phyloP scores from a whole-genome alignment of 2,113 vertebrate genomes.

The Thunnus maccoyii region DNA sequence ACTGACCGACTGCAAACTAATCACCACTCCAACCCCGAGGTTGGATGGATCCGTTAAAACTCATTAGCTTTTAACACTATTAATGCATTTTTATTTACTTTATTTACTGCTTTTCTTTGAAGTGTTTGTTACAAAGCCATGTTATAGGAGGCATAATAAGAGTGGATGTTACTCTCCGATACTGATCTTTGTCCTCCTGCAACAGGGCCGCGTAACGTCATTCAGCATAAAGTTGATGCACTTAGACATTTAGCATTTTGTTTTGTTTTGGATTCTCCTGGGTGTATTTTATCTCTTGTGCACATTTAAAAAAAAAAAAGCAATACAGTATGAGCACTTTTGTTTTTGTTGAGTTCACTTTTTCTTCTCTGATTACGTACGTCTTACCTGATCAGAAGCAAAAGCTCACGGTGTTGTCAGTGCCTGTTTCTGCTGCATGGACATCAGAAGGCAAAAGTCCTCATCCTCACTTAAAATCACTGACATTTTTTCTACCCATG shows the following conservation, averaged over 20 bases:
- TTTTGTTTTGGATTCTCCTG: slow-evolving; percentile 22
- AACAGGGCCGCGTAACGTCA: slow-evolving; percentile 48
- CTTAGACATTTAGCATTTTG: slow-evolving; percentile 19
- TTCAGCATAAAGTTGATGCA: slow-evolving; percentile 21
- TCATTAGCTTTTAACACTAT: slow-evolving; percentile 39
- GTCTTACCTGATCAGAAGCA: slow-evolving; percentile 14
- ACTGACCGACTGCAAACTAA: slow-evolving; percentile 47
- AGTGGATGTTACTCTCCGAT: background rate
- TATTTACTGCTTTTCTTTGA: slow-evolving; percentile 8
- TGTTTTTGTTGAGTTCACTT: background rate
- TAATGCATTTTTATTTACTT: slow-evolving; percentile 16
- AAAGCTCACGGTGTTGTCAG: slow-evolving; percentile 26
- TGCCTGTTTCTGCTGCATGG: slow-evolving; percentile 72
- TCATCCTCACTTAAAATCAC: slow-evolving; percentile 25
- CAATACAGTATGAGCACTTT: background rate
- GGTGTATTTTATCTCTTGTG: slow-evolving; percentile 25
- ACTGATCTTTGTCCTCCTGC: slow-evolving; percentile 29
- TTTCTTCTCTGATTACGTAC: slow-evolving; percentile 5
- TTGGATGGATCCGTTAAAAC: slow-evolving; percentile 48
- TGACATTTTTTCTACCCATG: slow-evolving; percentile 25
- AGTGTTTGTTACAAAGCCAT: slow-evolving; percentile 31
- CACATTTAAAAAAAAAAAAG: background rate
- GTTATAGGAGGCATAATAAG: slow-evolving; percentile 43
- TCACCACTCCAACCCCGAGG: slow-evolving; percentile 51
- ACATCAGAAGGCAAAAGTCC: slow-evolving; percentile 37